Evolutionary conservation across 2,888 invertebrate genomes (phyloP), one percentile per base, ranked within the genome.

Genomic region (Polia nebulosa): DNA sequence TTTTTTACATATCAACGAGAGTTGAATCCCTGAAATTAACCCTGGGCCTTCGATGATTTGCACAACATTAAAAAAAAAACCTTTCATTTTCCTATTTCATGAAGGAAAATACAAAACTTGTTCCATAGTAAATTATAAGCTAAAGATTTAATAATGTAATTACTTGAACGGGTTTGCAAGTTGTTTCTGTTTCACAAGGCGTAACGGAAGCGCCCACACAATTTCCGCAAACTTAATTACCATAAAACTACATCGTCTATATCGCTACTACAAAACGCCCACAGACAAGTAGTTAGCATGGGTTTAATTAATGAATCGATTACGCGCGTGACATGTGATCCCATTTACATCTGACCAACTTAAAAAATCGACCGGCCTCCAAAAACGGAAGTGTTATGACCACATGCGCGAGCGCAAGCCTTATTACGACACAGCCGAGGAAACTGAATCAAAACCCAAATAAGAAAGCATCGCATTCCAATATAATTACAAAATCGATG

Each of bases 391-490:
- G 91, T 91, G 83, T 88, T 86, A 89, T 85, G 82, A 85, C 53
- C 22, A 44, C 59, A 57, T 83, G 81, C 84, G 78, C 84, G 82
- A 84, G 82, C 81, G 84, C 83, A 85, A 81, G 83, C 71, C 74
- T 77, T 61, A 82, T 93, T 92, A 89, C 88, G 88, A 81, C 90
- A 93, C 82, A 79, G 81, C 45, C 83, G 78, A 90, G 90, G 92
- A 91, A 93, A 91, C 89, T 81, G 83, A 90, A 88, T 89, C 90
- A 88, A 92, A 68, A 91, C 89, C 90, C 85, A 90, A 93, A 92
- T 93, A 93, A 91, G 93, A 94, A 94, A 94, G 93, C 92, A 91
- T 90, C 85, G 89, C 92, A 93, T 93, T 91, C 92, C 91, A 87
- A 90, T 92, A 89, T 91, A 92, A 93, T 94, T 94, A 93, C 90